Conservation (phyloP, 1,140 invertebrate species). For the Oedothorax gibbosus region DNA sequence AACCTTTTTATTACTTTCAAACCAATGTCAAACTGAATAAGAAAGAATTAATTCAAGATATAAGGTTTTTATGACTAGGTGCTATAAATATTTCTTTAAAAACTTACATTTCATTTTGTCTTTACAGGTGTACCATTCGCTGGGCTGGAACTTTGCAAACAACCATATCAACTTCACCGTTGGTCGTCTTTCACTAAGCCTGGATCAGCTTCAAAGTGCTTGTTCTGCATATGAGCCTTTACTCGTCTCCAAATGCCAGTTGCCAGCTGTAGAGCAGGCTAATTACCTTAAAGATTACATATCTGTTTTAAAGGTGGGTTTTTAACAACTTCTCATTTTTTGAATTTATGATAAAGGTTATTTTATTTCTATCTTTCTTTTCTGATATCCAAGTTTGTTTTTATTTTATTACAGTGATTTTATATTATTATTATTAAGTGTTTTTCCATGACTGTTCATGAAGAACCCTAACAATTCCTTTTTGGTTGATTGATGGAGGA, state of each 20-base stretch:
- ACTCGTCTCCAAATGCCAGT: constrained; percentile 79
- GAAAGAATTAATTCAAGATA: no score
- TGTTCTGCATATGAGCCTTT: constrained; percentile 83
- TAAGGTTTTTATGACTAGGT: no score
- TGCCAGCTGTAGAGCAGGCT: constrained; percentile 78
- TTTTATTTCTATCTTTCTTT: background rate
- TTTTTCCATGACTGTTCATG: no score
- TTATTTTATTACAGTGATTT: no score
- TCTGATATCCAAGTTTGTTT: no score
- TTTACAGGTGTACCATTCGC: constrained; percentile 78
- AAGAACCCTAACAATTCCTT: no score
- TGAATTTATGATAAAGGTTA: background rate
- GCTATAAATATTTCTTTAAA: background rate
- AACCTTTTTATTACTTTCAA: no score
- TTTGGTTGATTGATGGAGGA: no score
- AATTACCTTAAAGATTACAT: constrained; percentile 91
- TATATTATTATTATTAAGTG: no score
- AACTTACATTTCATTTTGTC: constrained; percentile 35
- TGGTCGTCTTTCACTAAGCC: constrained; percentile 84
- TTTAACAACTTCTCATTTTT: background rate
- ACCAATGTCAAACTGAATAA: no score
- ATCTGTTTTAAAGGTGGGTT: constrained; percentile 78
- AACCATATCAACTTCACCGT: constrained; percentile 96
- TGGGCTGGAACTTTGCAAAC: constrained; percentile 86
- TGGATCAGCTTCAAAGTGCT: constrained; percentile 81